Percentiles rank a stretch among this genome's conserved stretches.
These are phyloP conservation scores for Ataeniobius toweri DNA, from an alignment of 2,797 vertebrate genomes.

Conservation along the genomic window DNA sequence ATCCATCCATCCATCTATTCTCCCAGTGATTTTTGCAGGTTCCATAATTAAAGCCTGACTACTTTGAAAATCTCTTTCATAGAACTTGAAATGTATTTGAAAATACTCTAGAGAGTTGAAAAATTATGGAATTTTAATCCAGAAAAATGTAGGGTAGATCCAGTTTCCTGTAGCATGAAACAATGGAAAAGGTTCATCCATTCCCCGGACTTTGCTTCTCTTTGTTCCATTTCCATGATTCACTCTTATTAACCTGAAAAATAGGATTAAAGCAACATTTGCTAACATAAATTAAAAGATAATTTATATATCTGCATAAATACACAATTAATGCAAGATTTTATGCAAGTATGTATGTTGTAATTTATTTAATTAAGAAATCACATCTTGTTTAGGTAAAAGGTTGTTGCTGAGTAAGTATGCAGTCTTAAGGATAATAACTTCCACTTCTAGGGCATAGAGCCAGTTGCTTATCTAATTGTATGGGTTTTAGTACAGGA, in stretches of 20 bases:
- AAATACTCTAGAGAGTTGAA: neutral
- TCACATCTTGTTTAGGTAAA: slow-evolving; percentile 30
- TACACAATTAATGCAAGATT: no score
- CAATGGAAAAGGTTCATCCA: neutral
- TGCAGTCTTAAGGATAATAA: slow-evolving; percentile 60
- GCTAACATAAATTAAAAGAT: slow-evolving; percentile 29
- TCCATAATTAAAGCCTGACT: neutral
- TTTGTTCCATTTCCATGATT: neutral
- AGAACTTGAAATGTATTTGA: neutral
- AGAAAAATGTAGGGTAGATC: neutral
- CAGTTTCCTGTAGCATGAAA: neutral
- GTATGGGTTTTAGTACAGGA: slow-evolving; percentile 60
- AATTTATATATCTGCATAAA: no score
- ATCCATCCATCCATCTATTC: neutral
- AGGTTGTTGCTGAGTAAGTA: slow-evolving; percentile 53
- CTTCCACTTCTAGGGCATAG: slow-evolving; percentile 53
- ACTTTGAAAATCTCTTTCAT: neutral
- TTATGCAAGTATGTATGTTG: neutral
- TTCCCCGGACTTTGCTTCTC: neutral
- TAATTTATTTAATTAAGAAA: slow-evolving; percentile 38
- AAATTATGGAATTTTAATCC: neutral
- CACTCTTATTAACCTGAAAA: neutral
- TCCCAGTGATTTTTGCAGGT: neutral
- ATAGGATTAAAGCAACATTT: slow-evolving; percentile 2
- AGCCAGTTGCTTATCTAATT: slow-evolving; percentile 64